Evolutionary conservation across 2,888 invertebrate species (phyloP).

Genomic region (Muschampia plurimacula): DNA sequence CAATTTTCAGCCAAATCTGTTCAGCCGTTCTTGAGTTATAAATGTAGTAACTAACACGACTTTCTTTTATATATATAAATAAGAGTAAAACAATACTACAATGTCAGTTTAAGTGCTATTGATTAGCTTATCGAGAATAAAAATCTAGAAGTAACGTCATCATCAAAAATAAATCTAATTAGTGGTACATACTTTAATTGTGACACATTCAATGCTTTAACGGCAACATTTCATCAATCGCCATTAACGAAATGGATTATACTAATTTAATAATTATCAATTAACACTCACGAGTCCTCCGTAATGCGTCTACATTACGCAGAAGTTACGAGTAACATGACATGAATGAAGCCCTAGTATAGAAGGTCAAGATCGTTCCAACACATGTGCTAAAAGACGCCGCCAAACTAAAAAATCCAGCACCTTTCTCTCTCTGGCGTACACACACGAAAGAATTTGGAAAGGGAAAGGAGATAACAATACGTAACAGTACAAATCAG

Average conservation of each 20-base stretch:
- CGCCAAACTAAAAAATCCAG: conserved; percentile 37
- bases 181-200: no score
- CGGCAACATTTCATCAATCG: neutral
- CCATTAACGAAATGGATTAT: neutral
- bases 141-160: no score
- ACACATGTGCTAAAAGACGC: conserved; percentile 42
- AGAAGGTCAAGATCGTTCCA: conserved; percentile 52
- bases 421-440: conserved; percentile 33
- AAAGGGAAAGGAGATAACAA: conserved; percentile 23
- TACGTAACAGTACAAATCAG: conserved; percentile 23
- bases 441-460: neutral
- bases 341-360: conserved; percentile 47
- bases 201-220: neutral
- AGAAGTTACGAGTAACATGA: conserved; percentile 6
- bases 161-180: no score
- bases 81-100: no score
- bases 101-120: no score
- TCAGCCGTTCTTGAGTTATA: no score
- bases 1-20: no score
- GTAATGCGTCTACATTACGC: conserved; percentile 18
- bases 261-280: conserved; percentile 5
- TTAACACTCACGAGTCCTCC: conserved; percentile 13
- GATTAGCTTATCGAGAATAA: no score
- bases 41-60: no score
- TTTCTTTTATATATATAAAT: no score